These are phyloP conservation scores for Euzophera pinguis DNA, from an alignment of 2,888 invertebrate species.

Conservation along the genomic window DNA sequence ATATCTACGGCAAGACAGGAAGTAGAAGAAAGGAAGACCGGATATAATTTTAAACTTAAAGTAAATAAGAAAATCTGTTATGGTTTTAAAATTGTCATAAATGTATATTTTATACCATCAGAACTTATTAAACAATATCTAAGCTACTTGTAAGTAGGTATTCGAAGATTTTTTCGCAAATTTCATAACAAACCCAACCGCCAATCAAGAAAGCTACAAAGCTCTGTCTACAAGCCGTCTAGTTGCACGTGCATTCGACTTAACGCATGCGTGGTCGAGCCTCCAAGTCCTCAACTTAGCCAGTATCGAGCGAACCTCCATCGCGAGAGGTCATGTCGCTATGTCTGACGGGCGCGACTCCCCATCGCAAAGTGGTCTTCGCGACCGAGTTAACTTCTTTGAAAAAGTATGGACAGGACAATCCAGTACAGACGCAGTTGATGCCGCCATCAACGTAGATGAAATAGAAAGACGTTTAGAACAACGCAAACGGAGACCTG, in stretches of 20 bases:
- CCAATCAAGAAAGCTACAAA: conserved; percentile 2
- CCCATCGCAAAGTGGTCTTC: conserved; percentile 79
- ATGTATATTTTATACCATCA: no score
- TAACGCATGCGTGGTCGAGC: conserved; percentile 44
- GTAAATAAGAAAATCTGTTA: no score
- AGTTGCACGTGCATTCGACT: conserved; percentile 43
- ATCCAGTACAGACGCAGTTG: conserved; percentile 57
- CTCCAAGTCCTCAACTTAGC: conserved; percentile 23
- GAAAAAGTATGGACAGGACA: conserved; percentile 87
- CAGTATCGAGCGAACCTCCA: conserved; percentile 77
- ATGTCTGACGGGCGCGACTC: conserved; percentile 76
- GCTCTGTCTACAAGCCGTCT: conserved; percentile 56
- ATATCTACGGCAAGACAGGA: no score
- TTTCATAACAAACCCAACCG: no score
- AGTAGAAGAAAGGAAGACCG: no score
- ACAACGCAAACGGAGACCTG: conserved; percentile 74
- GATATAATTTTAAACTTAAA: no score
- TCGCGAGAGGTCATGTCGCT: conserved; percentile 69
- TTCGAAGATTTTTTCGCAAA: no score
- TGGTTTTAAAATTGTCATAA: no score
- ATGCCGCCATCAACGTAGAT: conserved; percentile 75
- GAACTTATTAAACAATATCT: no score
- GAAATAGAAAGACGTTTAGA: conserved; percentile 82
- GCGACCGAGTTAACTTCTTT: conserved; percentile 88
- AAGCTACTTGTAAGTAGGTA: no score